Conservation (phyloP, 1,140 invertebrate genomes). For the Elymnias hypermnestra region DNA sequence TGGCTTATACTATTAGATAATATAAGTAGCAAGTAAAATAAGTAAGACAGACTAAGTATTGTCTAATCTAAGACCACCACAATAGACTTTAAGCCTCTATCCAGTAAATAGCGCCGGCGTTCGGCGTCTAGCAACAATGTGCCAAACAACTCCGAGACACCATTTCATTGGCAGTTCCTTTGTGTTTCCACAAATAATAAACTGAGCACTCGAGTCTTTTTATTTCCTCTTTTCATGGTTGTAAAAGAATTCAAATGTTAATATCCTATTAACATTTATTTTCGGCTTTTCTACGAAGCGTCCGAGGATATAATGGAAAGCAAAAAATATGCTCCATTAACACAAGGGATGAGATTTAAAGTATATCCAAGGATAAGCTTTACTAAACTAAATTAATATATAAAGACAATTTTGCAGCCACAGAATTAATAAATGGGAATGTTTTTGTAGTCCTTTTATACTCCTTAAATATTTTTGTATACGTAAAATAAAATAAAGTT, state of each 20-base stretch:
- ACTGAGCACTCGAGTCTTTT: conserved; percentile 45
- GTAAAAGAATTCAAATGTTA: conserved; percentile 34
- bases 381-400: neutral
- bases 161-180: conserved; percentile 37
- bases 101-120: conserved; percentile 50
- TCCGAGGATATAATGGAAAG: conserved; percentile 1
- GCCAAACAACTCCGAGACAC: conserved; percentile 25
- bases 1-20: no score
- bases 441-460: no score
- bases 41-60: no score
- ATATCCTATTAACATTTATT: conserved; percentile 44
- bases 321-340: no score
- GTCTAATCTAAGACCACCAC: neutral
- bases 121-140: conserved; percentile 52
- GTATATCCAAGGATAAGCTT: no score
- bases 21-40: no score
- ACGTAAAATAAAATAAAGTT: no score
- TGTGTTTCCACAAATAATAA: conserved; percentile 53
- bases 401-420: no score
- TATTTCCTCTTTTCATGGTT: conserved; percentile 46
- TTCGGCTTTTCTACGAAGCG: conserved; percentile 34
- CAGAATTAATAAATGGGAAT: no score
- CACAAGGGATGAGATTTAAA: no score
- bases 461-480: no score
- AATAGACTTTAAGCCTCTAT: conserved; percentile 12